phyloP scores from a whole-genome alignment of 2,888 invertebrate genomes.

The Phymatocera aterrima region DNA sequence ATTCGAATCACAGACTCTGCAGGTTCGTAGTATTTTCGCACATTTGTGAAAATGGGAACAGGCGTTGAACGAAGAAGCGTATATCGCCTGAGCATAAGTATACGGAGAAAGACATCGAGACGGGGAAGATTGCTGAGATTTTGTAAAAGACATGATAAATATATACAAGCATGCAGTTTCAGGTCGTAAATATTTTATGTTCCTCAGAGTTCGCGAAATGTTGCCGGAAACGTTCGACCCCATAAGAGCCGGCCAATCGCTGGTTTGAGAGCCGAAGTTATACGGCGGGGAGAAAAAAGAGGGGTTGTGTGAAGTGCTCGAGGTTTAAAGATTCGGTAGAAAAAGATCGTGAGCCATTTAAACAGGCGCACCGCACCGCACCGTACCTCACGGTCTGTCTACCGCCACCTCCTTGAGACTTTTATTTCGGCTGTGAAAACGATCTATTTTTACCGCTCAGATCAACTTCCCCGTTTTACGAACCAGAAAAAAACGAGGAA shows the following conservation, averaged over 20 bases:
- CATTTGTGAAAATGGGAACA: background rate
- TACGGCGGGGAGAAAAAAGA: background rate
- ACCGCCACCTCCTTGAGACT: no score
- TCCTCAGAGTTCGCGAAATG: conserved; percentile 26
- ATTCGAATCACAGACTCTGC: background rate
- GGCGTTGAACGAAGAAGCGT: no score
- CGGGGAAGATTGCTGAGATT: background rate
- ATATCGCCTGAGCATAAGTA: background rate
- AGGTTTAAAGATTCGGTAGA: conserved; percentile 23
- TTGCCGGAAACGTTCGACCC: conserved; percentile 23
- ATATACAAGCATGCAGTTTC: background rate
- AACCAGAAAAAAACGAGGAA: background rate
- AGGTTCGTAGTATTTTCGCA: background rate
- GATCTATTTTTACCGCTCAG: conserved; percentile 6
- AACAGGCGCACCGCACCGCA: no score
- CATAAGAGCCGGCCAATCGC: conserved; percentile 22
- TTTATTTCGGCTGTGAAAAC: background rate
- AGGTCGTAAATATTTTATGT: conserved; percentile 40
- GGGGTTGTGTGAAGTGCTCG: background rate
- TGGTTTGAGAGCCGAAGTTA: background rate
- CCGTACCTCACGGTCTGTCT: no score
- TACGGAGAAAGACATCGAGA: background rate
- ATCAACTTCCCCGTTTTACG: background rate
- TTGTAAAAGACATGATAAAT: background rate
- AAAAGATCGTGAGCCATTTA: background rate